Evolutionary conservation across 2,888 invertebrate genomes (phyloP), one percentile per base, ranked within the genome.

Genomic region (Oxycera nigricornis): DNA sequence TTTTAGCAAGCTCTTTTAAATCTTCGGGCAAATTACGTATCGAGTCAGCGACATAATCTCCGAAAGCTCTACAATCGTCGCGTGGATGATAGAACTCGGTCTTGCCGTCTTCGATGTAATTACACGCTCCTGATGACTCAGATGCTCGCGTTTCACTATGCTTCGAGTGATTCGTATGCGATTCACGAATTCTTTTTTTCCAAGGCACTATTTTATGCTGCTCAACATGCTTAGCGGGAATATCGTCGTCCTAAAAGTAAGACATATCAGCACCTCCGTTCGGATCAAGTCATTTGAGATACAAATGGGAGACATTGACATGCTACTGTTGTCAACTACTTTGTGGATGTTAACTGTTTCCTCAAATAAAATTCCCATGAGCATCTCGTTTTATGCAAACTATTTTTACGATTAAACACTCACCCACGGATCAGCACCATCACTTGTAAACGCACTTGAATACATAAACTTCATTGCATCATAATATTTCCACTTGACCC

Each of bases 381-480:
- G 35, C 41, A 46, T 24, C 14, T 41, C 24, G 22, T 24, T 9
- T 67, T 11, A 20, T 20, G 14, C 26, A 41, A 67, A n/a, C n/a
- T 62, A 7, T 3, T 11, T 17, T 46, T 46, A 62, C 35, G 7
- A 26, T 11, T 20, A 30, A 20, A 17, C 46, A 70, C 70, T 70
- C 52, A 70, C 70, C 70, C 70, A 70, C 7, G 50, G 35, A 52
- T 70, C 70, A 24, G 26, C 26, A 35, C 31, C 52, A 2, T 52
- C 70, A 20, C 30, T 22, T 22, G 30, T 4, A 11, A 67, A 41
- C 55, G 70, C 70, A 52, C 70, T 70, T 14, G 70, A 52, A 31
- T 70, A 70, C 70, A 70, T 70, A 52, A 70, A 70, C 55, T 70
- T 70, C 70, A 70, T 70, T 22, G 52, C 52, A 31, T 70, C 55